Evolutionary conservation across 2,113 vertebrate species (phyloP).

Genomic region (Pavo muticus): DNA sequence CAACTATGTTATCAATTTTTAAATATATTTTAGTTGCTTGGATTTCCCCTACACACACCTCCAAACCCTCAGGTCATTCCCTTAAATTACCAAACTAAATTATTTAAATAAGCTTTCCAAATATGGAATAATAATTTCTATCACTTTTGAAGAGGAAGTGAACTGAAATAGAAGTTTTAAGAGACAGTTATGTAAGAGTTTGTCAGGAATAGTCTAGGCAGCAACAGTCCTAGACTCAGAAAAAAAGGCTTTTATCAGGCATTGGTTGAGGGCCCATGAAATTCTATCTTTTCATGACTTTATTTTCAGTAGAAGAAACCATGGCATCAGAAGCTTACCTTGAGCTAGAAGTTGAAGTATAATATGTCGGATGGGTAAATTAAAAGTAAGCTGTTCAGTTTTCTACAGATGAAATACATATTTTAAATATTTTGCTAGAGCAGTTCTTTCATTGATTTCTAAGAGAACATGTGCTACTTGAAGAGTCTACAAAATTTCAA

Average conservation of each 20-base stretch:
- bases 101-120: constrained; percentile 10
- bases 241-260: neutral
- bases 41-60: neutral
- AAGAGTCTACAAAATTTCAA: neutral
- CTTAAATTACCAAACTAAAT: neutral
- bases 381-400: neutral
- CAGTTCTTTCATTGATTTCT: neutral
- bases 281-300: neutral
- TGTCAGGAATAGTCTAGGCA: neutral
- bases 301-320: neutral
- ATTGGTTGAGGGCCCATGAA: neutral
- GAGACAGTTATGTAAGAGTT: neutral
- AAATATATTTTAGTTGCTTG: neutral
- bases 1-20: neutral
- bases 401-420: neutral
- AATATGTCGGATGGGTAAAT: neutral
- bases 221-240: neutral
- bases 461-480: neutral
- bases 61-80: neutral
- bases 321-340: neutral
- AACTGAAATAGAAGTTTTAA: neutral
- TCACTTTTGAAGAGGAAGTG: neutral
- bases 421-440: neutral
- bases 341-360: neutral
- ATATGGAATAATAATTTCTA: neutral